Percentiles rank a stretch among this genome's conserved stretches.
Conservation (phyloP, 2,888 invertebrate species). For the Brachynemurus nebulosus region DNA sequence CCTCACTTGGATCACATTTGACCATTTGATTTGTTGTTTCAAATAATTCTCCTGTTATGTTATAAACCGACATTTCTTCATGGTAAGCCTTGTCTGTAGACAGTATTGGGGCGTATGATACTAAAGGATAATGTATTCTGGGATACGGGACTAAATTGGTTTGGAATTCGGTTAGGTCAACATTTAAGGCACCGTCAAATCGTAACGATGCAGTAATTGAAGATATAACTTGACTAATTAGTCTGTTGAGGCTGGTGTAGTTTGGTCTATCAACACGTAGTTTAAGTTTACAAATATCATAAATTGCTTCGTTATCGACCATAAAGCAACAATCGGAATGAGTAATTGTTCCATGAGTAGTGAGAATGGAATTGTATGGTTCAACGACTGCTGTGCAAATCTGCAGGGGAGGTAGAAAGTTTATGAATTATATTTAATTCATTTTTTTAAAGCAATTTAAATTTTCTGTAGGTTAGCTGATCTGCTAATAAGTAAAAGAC, state of each 20-base stretch:
- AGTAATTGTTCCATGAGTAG: conserved; percentile 77
- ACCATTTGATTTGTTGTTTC: conserved; percentile 86
- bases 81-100: conserved; percentile 59
- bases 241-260: conserved; percentile 70
- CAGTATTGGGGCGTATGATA: conserved; percentile 58
- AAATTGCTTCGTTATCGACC: conserved; percentile 93
- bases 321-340: conserved; percentile 88
- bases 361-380: conserved; percentile 83
- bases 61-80: conserved; percentile 62
- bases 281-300: conserved; percentile 78
- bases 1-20: conserved; percentile 69
- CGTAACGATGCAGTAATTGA: conserved; percentile 79
- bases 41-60: conserved; percentile 79
- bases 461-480: too few species aligned
- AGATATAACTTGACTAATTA: conserved; percentile 74
- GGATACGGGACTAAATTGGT: conserved; percentile 87
- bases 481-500: too few species aligned
- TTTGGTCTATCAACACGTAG: conserved; percentile 72
- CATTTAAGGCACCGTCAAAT: conserved; percentile 80
- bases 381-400: conserved; percentile 89
- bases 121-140: conserved; percentile 75
- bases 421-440: neutral
- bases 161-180: conserved; percentile 84
- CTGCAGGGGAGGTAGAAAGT: conserved; percentile 26
- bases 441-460: too few species aligned